phyloP scores from a whole-genome alignment of 2,113 vertebrate genomes.

The Eonycteris spelaea region DNA sequence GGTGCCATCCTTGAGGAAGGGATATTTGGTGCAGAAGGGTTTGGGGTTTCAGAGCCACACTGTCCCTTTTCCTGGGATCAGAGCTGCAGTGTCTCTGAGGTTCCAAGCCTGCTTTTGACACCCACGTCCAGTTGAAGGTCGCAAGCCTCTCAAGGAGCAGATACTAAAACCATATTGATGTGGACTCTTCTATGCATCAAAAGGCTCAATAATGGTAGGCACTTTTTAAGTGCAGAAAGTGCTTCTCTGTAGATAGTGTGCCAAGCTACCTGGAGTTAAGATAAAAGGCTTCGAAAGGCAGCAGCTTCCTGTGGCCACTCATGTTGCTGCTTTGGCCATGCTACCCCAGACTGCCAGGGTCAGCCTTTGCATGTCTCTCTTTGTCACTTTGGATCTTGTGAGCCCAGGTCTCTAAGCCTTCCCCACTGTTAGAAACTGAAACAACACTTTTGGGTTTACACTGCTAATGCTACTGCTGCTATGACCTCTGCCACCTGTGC shows the following conservation, averaged over 20 bases:
- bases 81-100: not conserved
- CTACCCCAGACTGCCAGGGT: not conserved
- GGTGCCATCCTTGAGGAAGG: not conserved
- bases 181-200: not conserved
- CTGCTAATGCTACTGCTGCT: rapidly evolving
- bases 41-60: not conserved
- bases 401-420: not conserved
- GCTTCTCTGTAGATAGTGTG: slow-evolving; percentile 34
- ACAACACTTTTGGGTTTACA: not conserved
- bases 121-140: not conserved
- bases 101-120: not conserved
- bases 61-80: not conserved
- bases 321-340: not conserved
- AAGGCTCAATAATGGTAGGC: not conserved
- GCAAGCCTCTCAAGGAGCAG: not conserved
- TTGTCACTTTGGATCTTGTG: not conserved
- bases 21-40: not conserved
- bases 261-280: slow-evolving; percentile 35
- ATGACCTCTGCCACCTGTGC: too few relatives aligned
- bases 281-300: slow-evolving; percentile 63
- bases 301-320: not conserved
- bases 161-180: slow-evolving; percentile 7
- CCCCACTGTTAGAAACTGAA: not conserved
- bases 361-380: not conserved
- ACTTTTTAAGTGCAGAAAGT: slow-evolving; percentile 52